Base-by-base conservation (phyloP, 2,888 invertebrate species). In the Drepanosiphum platanoidis region DNA sequence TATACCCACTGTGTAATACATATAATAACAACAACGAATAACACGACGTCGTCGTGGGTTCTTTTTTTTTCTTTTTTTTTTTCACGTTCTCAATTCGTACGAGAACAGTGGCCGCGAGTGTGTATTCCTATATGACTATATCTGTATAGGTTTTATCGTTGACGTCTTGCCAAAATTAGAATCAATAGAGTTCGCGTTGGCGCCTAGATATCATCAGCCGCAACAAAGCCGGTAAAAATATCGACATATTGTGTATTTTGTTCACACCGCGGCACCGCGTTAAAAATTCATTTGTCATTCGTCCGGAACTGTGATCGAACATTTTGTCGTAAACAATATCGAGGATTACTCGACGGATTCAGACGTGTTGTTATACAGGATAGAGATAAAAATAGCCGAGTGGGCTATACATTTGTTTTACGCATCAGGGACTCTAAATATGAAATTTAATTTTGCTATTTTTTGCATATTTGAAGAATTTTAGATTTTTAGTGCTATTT, bases 161-260 rank as follows among this genome's bases (percentile, higher is more conserved):
- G 77, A 77, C 61, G 77, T 39, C 27, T 61, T 64, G 77, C 77
- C 77, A 77, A 64, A 64, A 77, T 77, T 27, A 36, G 30, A 36
- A 36, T 27, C 61, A 39, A 64, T 22, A 61, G 36, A 61, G 77
- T 77, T 77, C 36, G 64, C 36, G 39, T 27, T 64, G 77, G 77
- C 77, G 77, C 77, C 77, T 30, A 27, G 13, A 39, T 30, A 27
- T 39, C 30, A 39, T 77, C 34, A 15, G 22, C 30, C 18, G 11
- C 7, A 22, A 77, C 77, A 77, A 77, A 77, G 77, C 61, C 30
- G 61, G 61, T n/a, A 27, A 61, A 77, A 30, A 42, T n/a, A n/a
- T 75, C 42, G 52, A 34, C 61, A 61, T 39, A 39, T 77, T 39
- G 77, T 39, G 39, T 61, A 36, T 61, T 77, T 77, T 39, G 58